phyloP scores from a whole-genome alignment of 2,888 invertebrate genomes.

The Phortica magna region DNA sequence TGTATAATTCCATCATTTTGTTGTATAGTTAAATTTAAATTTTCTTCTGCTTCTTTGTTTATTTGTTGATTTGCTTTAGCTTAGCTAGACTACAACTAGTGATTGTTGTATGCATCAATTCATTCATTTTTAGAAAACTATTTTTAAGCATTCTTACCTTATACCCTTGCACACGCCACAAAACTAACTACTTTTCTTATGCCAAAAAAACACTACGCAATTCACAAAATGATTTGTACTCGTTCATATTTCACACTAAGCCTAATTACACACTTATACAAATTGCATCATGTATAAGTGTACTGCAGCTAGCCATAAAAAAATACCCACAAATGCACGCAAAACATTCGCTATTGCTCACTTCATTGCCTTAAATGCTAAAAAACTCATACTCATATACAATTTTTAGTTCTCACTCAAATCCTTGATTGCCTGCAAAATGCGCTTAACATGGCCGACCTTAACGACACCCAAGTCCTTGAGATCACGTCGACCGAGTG shows the following conservation, averaged over 20 bases:
- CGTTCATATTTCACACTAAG: neutral
- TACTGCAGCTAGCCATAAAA: too few relatives aligned
- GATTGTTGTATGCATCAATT: conserved; percentile 65
- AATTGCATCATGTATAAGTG: conserved; percentile 3
- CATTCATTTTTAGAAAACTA: conserved; percentile 42
- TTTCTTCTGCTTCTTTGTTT: conserved; percentile 29
- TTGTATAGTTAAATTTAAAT: too few relatives aligned
- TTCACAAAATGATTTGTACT: conserved; percentile 8
- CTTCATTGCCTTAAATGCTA: neutral
- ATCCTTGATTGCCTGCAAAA: conserved; percentile 95
- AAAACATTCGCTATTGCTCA: neutral
- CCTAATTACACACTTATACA: conserved; percentile 9
- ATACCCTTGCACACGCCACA: neutral
- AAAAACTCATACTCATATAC: neutral
- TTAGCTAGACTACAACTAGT: conserved; percentile 67
- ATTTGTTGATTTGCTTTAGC: conserved; percentile 49
- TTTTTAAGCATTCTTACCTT: conserved; percentile 1
- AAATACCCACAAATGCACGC: neutral
- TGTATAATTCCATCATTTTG: conserved; percentile 11
- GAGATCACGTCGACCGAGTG: conserved; percentile 90
- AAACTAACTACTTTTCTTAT: neutral
- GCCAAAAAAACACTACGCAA: neutral
- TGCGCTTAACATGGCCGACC: conserved; percentile 97
- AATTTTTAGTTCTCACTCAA: conserved; percentile 77
- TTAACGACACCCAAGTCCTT: conserved; percentile 96